phyloP scores from a whole-genome alignment of 2,113 vertebrate genomes.

The Lonchura striata region DNA sequence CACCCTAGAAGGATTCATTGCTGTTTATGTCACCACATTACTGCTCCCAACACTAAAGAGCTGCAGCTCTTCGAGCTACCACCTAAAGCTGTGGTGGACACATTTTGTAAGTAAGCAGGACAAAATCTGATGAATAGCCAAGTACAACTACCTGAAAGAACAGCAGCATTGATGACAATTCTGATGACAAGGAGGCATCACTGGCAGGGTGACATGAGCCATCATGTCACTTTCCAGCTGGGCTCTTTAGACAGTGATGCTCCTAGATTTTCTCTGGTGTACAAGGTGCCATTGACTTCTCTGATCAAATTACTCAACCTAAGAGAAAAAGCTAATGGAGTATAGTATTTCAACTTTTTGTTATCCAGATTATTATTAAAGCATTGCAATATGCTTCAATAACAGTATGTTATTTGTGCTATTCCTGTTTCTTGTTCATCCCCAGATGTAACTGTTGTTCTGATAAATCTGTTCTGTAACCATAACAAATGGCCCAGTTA shows the following conservation, averaged over 20 bases:
- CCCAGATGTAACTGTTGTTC: background rate
- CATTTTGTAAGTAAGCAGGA: background rate
- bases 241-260: background rate
- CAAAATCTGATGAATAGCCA: background rate
- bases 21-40: background rate
- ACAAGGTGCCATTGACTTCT: background rate
- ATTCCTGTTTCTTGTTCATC: background rate
- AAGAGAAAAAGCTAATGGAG: background rate
- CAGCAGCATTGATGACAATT: background rate
- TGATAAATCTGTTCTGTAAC: background rate
- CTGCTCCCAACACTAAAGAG: background rate
- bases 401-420: background rate
- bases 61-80: background rate
- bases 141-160: background rate
- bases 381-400: background rate
- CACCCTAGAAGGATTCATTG: background rate
- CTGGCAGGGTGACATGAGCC: background rate
- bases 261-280: background rate
- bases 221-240: background rate
- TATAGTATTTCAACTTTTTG: background rate
- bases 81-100: background rate
- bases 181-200: background rate
- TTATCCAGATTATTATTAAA: background rate
- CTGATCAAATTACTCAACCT: background rate
- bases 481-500: background rate